Conservation (phyloP, 2,888 invertebrate species). For the Geotrupes spiniger region DNA sequence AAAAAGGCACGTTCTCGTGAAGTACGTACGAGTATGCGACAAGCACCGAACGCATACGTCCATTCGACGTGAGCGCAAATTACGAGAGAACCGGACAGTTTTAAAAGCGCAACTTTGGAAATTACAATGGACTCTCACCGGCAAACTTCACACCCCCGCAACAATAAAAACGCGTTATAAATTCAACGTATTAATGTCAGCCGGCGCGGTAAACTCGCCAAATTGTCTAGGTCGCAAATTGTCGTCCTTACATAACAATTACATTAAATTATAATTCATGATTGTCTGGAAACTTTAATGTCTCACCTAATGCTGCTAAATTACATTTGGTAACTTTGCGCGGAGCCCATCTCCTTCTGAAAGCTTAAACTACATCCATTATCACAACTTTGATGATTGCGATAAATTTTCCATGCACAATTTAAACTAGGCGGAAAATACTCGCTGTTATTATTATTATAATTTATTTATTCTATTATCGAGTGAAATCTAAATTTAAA, state of each 20-base stretch:
- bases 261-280: slow-evolving; percentile 26
- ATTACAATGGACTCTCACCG: slow-evolving; percentile 17
- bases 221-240: slow-evolving; percentile 21
- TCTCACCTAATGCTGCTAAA: neutral
- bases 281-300: slow-evolving; percentile 21
- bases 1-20: too few species aligned
- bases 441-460: too few species aligned
- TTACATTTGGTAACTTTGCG: slow-evolving; percentile 1
- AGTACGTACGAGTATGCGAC: too few species aligned
- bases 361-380: neutral
- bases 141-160: slow-evolving; percentile 22
- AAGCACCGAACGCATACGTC: too few species aligned
- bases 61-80: too few species aligned
- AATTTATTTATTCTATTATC: too few species aligned
- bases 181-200: slow-evolving; percentile 19
- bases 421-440: too few species aligned
- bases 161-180: slow-evolving; percentile 22
- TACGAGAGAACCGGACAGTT: too few species aligned
- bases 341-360: neutral
- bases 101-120: slow-evolving; percentile 17
- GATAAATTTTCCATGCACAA: too few species aligned
- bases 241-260: slow-evolving; percentile 19
- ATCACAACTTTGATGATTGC: too few species aligned
- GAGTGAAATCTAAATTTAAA: too few species aligned
- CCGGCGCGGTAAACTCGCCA: slow-evolving; percentile 19